Base-by-base conservation (phyloP, 2,113 vertebrate species). In the Prionailurus viverrinus region DNA sequence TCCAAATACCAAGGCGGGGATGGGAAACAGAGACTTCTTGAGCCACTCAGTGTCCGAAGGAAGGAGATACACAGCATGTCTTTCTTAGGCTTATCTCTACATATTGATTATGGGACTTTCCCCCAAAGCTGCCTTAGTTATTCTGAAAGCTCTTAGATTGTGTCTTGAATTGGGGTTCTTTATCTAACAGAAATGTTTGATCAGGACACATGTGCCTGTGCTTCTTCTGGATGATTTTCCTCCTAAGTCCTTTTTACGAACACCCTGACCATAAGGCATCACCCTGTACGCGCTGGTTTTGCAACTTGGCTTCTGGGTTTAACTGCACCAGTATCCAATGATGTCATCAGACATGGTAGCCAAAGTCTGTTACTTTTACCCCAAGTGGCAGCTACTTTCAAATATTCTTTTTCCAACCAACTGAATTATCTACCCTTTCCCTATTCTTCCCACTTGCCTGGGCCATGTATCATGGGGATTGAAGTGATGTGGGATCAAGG, bases 221-320 rank as follows among this genome's bases (percentile, higher is more conserved):
- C 19, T 36, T 74, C 14, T 53, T 41, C 55, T 79, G 29, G n/a
- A 39, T 79, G 74, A 89, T 91, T 97, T 45, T 84, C 69, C 12
- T 39, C 18, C 39, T 45, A 87, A 45, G 36, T 82, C 16, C 14
- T 90, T 94, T 79, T 76, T 11, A 31, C 5, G n/a, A 25, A 82
- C 4, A 90, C 39, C 5, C 31, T 90, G n/a, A 83, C 36, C 82
- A 15, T 39, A 53, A 91, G 27, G 45, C 39, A 69, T 89, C 51
- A 51, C 88, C 84, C 45, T n/a, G 6, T 61, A 31, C 18, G 80
- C 68, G 13, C 53, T 91, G 45, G 48, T 58, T 81, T 84, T 94
- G 13, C 66, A 97, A 58, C 41, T 85, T 85, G 23, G 13, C 68
- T 68, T 92, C 61, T 78, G 16, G 16, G 63, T 93, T 95, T 74